Conservation (phyloP, 2,113 vertebrate genomes). For the Cnemophilus loriae region DNA sequence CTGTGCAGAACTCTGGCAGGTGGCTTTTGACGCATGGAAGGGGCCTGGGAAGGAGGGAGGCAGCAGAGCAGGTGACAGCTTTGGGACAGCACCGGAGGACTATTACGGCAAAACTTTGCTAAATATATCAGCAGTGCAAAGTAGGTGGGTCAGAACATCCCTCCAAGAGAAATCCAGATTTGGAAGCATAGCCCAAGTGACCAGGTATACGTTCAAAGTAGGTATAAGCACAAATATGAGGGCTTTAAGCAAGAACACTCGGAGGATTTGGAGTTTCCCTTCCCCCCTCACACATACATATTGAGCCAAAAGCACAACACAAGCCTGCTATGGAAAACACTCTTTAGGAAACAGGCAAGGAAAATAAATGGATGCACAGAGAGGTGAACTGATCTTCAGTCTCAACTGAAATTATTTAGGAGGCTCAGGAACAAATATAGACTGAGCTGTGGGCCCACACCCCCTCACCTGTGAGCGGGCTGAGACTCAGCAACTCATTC, state of each 20-base stretch:
- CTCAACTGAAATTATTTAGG: neutral
- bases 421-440: neutral
- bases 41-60: neutral
- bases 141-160: constrained; percentile 66
- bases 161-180: constrained; percentile 65
- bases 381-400: neutral
- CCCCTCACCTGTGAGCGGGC: neutral
- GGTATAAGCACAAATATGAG: neutral
- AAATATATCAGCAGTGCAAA: constrained; percentile 55
- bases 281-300: neutral
- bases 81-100: neutral
- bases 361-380: neutral
- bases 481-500: neutral
- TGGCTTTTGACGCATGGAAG: neutral
- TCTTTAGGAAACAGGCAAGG: neutral
- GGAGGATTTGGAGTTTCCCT: constrained; percentile 1
- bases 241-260: constrained; percentile 6
- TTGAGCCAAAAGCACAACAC: neutral
- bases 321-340: neutral
- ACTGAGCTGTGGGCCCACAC: neutral
- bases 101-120: neutral
- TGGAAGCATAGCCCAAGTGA: constrained; percentile 45
- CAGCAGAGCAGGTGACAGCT: constrained; percentile 37
- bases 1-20: neutral
- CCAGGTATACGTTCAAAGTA: neutral